Base-by-base conservation (phyloP, 2,113 vertebrate species). In the Chaetops frenatus region DNA sequence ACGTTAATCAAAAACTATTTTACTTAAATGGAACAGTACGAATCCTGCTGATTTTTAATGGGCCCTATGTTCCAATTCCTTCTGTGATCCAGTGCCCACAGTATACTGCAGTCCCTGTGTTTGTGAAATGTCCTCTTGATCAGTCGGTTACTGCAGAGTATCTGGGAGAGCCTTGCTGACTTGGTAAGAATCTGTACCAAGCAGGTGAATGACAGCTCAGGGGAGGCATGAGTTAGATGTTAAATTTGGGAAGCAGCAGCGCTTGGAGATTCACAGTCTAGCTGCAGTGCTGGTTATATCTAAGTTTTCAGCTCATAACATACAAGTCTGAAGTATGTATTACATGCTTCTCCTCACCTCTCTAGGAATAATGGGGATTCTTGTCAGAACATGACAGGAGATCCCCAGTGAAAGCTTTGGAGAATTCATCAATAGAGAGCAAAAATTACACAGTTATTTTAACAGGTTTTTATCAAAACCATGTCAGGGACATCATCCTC, bases 381-480 rank as follows among this genome's bases (percentile, higher is more conserved):
- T 50, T 54, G 24, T 67, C 18, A 64, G 70, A 71, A 60, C 5
- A 11, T 72, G 45, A 40, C 18, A 77, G 28, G 53, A 86, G 36
- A 48, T 79, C 8, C 19, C 25, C 19, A 78, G 1, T 0, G 3
- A 54, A 83, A 86, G 16, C 27, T 83, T 66, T 10, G 7, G 22
- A 56, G 15, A 66, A 31, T 42, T 81, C 42, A 36, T 82, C 73
- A 54, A 19, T 13, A 70, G 54, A 70, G 6, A 81, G 15, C 25
- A 80, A 27, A 92, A 83, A 15, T 15, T 5, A 42, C 47, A 21
- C 44, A 48, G 54, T 69, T 71, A 51, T 16, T 87, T 74, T 79
- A 96, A 82, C 8, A 56, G 44, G 23, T 77, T 90, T 77, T 92
- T 25, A 18, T 90, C 45, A 86, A 70, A 93, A 35, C 29, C 12